A percentile compares a stretch with the other conserved stretches of the same genome.
These are phyloP conservation scores for Drosophila murphyi DNA, from an alignment of 1,140 invertebrate species.

Conservation along the genomic window DNA sequence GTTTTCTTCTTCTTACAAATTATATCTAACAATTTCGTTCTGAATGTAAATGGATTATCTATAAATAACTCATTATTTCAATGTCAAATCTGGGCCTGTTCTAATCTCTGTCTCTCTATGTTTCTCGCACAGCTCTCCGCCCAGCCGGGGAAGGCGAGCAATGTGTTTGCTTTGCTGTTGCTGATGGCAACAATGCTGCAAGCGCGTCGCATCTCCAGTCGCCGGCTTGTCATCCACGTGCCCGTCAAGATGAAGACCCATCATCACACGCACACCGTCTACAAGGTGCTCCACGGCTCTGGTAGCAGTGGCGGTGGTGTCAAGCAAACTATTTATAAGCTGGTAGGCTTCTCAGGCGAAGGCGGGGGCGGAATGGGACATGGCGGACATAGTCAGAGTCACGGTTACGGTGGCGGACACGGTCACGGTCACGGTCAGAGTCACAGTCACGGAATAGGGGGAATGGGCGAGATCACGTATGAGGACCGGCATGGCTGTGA, in stretches of 20 bases:
- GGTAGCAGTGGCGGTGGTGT: slow-evolving; percentile 43
- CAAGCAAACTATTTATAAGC: slow-evolving; percentile 75
- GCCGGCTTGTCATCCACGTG: slow-evolving; percentile 79
- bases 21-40: no score
- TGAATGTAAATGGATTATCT: no score
- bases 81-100: neutral
- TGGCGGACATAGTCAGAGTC: slow-evolving; percentile 35
- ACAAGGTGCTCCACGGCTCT: slow-evolving; percentile 64
- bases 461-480: slow-evolving; percentile 72
- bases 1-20: no score
- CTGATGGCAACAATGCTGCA: slow-evolving; percentile 53
- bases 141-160: slow-evolving; percentile 19
- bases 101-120: neutral
- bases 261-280: slow-evolving; percentile 80
- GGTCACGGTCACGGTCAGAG: slow-evolving; percentile 26
- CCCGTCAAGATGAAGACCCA: slow-evolving; percentile 78
- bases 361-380: slow-evolving; percentile 47
- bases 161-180: slow-evolving; percentile 52
- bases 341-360: slow-evolving; percentile 58
- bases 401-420: slow-evolving; percentile 20
- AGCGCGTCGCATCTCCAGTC: slow-evolving; percentile 56
- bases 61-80: no score
- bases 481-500: slow-evolving; percentile 75
- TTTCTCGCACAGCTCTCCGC: neutral
- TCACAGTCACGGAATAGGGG: slow-evolving; percentile 43